Evolutionary conservation across 2,797 vertebrate species (phyloP).

Genomic region (Leptatherina wallacei): DNA sequence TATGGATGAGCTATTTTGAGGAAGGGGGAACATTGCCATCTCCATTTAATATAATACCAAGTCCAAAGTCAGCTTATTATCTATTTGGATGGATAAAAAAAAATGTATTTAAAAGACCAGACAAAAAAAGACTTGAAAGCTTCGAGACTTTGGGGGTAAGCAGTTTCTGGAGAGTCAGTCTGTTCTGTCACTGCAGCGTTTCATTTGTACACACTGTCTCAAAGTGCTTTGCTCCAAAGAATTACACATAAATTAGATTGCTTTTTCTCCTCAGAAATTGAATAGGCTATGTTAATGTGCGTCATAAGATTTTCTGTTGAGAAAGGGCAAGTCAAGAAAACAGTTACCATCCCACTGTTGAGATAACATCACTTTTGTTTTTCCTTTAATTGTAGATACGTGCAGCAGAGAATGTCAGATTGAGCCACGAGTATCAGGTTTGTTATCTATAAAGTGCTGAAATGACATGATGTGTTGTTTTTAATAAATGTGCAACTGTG

Average conservation of each 20-base stretch:
- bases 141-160: conserved; percentile 94
- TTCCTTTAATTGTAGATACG: conserved; percentile 83
- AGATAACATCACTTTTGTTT: not conserved
- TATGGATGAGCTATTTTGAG: conserved; percentile 99
- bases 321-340: conserved; percentile 1
- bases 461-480: not conserved
- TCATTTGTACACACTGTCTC: conserved; percentile 3
- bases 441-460: not conserved
- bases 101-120: conserved; percentile 85
- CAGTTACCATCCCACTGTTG: not conserved
- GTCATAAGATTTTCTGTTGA: conserved; percentile 4
- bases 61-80: conserved; percentile 94
- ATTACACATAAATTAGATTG: conserved; percentile 14
- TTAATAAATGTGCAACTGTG: not conserved
- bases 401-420: conserved; percentile 91
- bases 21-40: conserved; percentile 96
- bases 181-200: conserved; percentile 1
- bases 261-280: not conserved
- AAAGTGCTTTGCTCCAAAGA: not conserved
- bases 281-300: conserved; percentile 3
- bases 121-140: conserved; percentile 85
- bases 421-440: conserved; percentile 94
- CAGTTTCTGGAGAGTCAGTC: conserved; percentile 7
- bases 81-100: conserved; percentile 88
- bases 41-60: conserved; percentile 97